These are phyloP conservation scores for Diorhabda elongata DNA, from an alignment of 1,140 invertebrate species.

Conservation along the genomic window DNA sequence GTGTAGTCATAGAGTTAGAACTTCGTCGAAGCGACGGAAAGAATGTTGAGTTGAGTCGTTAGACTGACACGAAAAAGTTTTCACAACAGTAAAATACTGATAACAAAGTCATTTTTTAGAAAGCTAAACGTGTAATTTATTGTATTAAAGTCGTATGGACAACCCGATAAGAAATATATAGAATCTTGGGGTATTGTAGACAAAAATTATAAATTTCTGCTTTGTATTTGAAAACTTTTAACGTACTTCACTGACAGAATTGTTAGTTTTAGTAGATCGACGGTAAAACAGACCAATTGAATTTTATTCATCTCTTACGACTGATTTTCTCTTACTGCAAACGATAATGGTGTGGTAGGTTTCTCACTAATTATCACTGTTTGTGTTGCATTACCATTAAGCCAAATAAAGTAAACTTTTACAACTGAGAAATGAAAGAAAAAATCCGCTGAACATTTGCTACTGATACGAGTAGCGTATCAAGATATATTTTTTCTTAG, in stretches of 20 bases:
- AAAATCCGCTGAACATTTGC: neutral
- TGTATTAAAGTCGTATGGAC: too few species aligned
- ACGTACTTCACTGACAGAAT: neutral
- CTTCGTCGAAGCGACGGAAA: too few species aligned
- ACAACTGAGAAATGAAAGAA: neutral
- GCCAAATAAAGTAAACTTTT: conserved; percentile 2
- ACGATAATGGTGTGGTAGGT: conserved; percentile 1
- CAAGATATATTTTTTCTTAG: too few species aligned
- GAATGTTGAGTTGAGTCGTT: too few species aligned
- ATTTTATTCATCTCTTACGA: conserved; percentile 1
- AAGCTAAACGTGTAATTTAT: too few species aligned
- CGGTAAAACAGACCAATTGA: neutral
- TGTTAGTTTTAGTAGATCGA: neutral
- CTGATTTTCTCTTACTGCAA: conserved; percentile 2
- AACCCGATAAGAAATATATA: too few species aligned
- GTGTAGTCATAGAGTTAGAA: too few species aligned
- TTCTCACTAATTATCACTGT: conserved; percentile 1
- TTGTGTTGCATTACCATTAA: conserved; percentile 1
- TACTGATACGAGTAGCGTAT: neutral
- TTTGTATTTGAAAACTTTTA: neutral
- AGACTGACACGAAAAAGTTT: too few species aligned
- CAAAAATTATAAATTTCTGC: too few species aligned
- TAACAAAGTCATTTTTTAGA: too few species aligned
- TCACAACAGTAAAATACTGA: too few species aligned
- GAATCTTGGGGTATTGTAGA: too few species aligned